Base-by-base conservation (phyloP, 2,113 vertebrate species). In the Dendrocopos noguchii region DNA sequence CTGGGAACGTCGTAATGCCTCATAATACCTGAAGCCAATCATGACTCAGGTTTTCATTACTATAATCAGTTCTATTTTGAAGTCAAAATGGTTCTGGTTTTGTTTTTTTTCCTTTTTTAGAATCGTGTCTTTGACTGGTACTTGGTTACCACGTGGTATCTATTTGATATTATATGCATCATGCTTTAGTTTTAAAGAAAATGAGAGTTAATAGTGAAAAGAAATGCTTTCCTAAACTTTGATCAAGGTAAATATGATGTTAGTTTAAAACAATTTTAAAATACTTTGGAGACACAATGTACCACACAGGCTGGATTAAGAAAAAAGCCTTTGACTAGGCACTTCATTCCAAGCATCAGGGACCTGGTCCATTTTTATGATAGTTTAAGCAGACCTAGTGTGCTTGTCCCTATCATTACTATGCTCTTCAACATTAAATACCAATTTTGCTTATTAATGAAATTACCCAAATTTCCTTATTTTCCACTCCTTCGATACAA, bases 81-180 rank as follows among this genome's bases (percentile, higher is more conserved):
- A 84, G 36, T n/a, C 11, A 59, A 34, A 74, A 8, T 70, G 4
- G 19, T 55, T 28, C 27, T 27, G 11, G 47, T 9, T 21, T 47
- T 47, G 20, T 50, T 50, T 22, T 22, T 52, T 52, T 24, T 66
- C 79, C 79, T 4, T 42, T 87, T 61, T 60, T 4, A 71, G 53
- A 70, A 42, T 56, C 19, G 18, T 28, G 36, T 28, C 52, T 89
- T 80, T 82, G 18, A 33, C 56, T 68, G 10, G 27, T 17, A 72
- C 25, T 47, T 42, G 11, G 42, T 18, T 84, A 76, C 50, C 53
- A 61, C 0, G 1, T 72, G 21, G 34, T 20, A 76, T 9, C 11
- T 52, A 8, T 56, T 16, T 79, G 25, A 60, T 44, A 20, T 22
- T 15, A 7, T 10, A 8, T 1, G 2, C 1, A 1, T 50, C 39